phyloP scores from a whole-genome alignment of 2,888 invertebrate species.

The Pachydiplax longipennis region DNA sequence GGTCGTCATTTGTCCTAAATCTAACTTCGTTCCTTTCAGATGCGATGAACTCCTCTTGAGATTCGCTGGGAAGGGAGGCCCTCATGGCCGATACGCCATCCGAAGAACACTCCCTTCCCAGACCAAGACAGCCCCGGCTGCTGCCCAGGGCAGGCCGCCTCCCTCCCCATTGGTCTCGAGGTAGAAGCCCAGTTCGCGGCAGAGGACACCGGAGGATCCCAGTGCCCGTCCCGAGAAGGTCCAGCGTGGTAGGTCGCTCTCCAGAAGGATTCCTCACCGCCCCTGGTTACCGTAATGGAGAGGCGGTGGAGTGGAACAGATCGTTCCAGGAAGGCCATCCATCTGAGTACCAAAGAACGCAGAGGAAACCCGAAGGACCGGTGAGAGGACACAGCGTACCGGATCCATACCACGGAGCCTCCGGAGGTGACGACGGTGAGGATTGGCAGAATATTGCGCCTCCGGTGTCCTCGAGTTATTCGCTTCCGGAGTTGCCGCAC shows the following conservation, averaged over 20 bases:
- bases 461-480: not conserved
- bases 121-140: not conserved
- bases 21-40: not conserved
- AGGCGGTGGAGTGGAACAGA: not conserved
- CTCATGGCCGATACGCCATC: not conserved
- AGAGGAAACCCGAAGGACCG: constrained; percentile 2
- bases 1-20: too few relatives aligned
- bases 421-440: not conserved
- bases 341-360: not conserved
- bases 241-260: not conserved
- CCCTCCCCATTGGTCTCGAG: not conserved
- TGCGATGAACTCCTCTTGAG: not conserved
- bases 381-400: constrained; percentile 26
- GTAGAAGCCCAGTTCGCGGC: not conserved
- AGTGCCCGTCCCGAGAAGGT: not conserved
- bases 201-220: constrained; percentile 15
- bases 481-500: not conserved
- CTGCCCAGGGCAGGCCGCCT: constrained; percentile 6
- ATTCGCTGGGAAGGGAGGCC: not conserved
- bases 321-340: not conserved
- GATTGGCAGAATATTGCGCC: not conserved
- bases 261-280: not conserved
- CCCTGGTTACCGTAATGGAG: not conserved
- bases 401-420: not conserved
- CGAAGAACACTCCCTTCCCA: not conserved